A percentile compares a stretch with the other conserved stretches of the same genome.
Conservation (phyloP, 2,113 vertebrate species). For the Lipotes vexillifer region DNA sequence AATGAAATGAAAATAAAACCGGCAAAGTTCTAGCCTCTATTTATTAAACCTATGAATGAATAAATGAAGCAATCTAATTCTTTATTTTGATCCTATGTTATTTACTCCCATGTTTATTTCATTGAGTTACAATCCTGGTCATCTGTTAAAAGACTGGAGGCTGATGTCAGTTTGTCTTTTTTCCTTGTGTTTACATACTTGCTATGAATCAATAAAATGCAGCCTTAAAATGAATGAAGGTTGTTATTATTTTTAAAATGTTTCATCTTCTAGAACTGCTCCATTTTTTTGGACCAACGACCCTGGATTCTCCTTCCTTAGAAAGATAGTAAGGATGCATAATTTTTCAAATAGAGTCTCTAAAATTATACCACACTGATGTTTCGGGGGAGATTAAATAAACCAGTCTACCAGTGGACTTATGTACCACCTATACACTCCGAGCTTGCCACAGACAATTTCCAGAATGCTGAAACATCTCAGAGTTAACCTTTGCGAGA, state of each 20-base stretch:
- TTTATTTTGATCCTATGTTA: neutral
- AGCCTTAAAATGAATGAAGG: neutral
- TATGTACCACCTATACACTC: neutral
- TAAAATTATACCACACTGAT: neutral
- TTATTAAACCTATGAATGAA: constrained; percentile 8
- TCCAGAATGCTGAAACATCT: neutral
- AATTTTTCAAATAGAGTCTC: neutral
- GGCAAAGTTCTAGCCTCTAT: neutral
- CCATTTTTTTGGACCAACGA: neutral
- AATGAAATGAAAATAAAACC: neutral
- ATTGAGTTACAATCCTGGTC: neutral
- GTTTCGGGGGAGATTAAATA: neutral
- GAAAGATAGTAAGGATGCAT: neutral
- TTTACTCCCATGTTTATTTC: constrained; percentile 1
- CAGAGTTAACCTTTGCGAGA: neutral
- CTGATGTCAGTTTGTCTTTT: neutral
- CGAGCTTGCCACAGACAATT: neutral
- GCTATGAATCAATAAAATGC: neutral
- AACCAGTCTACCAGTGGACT: neutral
- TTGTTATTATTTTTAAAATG: neutral
- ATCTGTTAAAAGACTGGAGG: neutral
- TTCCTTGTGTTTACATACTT: neutral
- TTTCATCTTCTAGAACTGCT: neutral
- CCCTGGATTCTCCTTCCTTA: accelerated
- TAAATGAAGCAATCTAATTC: neutral